Evolutionary conservation across 2,113 vertebrate species (phyloP).

Genomic region (Sardina pilchardus): DNA sequence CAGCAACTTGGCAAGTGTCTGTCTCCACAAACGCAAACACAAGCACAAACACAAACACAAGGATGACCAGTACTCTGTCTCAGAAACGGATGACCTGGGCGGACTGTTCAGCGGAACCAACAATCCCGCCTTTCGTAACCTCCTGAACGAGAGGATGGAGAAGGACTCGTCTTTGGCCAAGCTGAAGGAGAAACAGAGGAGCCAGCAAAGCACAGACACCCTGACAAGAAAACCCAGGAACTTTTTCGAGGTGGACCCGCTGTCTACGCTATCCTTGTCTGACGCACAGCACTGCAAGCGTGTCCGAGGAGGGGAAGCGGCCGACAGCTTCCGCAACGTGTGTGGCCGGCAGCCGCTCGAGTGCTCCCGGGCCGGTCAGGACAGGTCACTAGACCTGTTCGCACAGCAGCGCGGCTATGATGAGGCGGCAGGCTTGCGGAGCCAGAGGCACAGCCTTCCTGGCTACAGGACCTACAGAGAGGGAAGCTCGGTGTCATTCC

Average conservation of each 20-base stretch:
- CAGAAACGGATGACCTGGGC: conserved; percentile 85
- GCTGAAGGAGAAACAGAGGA: conserved; percentile 85
- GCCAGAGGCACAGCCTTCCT: conserved; percentile 83
- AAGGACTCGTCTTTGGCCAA: conserved; percentile 82
- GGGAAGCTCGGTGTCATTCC: conserved; percentile 88
- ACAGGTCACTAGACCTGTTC: conserved; percentile 78
- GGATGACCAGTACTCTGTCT: conserved; percentile 85
- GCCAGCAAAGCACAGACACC: conserved; percentile 73
- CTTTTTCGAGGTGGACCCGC: conserved; percentile 88
- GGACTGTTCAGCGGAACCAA: conserved; percentile 90
- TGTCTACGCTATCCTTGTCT: conserved; percentile 83
- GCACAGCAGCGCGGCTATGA: conserved; percentile 79
- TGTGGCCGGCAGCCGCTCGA: conserved; percentile 83
- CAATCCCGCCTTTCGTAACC: conserved; percentile 78
- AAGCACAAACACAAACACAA: conserved; percentile 99
- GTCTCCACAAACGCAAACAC: conserved; percentile 96
- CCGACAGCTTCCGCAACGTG: conserved; percentile 81
- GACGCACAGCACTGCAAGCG: conserved; percentile 88
- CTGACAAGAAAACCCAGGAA: conserved; percentile 77
- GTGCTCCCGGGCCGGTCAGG: conserved; percentile 63
- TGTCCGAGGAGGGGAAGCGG: conserved; percentile 82
- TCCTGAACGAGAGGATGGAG: conserved; percentile 79
- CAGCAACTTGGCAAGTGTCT: conserved; percentile 78
- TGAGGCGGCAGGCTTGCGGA: conserved; percentile 73
- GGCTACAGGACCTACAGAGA: conserved; percentile 89